phyloP scores from a whole-genome alignment of 2,113 vertebrate species.

The Pterophyllum scalare region DNA sequence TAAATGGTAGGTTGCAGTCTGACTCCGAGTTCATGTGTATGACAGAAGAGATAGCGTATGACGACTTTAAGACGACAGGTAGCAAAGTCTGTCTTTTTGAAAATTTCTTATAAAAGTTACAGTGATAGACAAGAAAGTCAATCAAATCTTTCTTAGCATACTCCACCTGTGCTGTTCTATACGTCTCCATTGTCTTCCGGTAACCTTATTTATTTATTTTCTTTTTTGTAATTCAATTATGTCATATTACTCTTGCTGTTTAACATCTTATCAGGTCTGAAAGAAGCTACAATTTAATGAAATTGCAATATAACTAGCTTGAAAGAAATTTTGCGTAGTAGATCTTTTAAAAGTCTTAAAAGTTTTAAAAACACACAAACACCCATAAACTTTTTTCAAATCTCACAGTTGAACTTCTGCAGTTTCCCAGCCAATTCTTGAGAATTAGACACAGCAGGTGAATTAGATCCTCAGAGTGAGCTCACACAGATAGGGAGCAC shows the following conservation, averaged over 20 bases:
- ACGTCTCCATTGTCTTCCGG: no score
- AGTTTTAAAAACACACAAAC: neutral
- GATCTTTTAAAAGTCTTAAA: neutral
- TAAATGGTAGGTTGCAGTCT: no score
- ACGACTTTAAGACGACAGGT: no score
- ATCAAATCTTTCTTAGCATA: no score
- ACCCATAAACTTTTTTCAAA: neutral
- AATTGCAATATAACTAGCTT: neutral
- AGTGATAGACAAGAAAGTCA: no score
- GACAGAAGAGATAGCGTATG: no score
- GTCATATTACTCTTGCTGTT: neutral
- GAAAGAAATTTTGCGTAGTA: no score
- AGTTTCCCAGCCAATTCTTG: slow-evolving; percentile 9
- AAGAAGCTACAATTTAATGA: neutral
- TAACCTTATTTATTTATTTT: no score
- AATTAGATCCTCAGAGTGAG: slow-evolving; percentile 55
- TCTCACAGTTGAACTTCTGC: neutral
- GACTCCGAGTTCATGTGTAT: no score
- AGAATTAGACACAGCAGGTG: slow-evolving; percentile 30
- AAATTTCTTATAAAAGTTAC: no score
- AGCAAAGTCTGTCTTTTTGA: no score
- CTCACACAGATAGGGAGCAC: slow-evolving; percentile 56
- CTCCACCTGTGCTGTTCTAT: no score
- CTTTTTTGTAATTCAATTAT: neutral
- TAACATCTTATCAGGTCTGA: neutral